Base-by-base conservation (phyloP, 2,797 vertebrate species). In the Buphagus erythrorhynchus region DNA sequence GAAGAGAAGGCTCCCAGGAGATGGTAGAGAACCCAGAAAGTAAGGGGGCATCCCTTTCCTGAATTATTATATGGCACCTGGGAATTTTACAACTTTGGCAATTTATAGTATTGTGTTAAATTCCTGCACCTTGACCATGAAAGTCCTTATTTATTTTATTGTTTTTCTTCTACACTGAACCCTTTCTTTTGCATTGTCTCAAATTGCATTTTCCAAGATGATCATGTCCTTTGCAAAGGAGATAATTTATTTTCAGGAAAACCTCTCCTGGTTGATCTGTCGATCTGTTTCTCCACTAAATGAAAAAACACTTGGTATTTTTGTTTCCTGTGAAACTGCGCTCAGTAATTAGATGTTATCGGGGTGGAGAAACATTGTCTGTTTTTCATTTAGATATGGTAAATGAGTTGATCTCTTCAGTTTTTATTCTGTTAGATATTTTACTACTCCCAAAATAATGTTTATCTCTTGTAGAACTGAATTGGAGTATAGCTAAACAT, bases 291-390 rank as follows among this genome's bases (percentile, higher is more conserved):
- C 40, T 67, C 13, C 11, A 28, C 10, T 36, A 49, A 58, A 72
- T 21, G 1, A 79, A 72, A 58, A 10, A 63, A 33, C 9, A 21
- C 29, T 21, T 9, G 4, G 16, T 49, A 67, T 26, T 68, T 77
- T 73, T 55, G 22, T 68, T n/a, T 24, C n/a, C n/a, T 78, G n/a
- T 46, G 40, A 80, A 90, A 59, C 14, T 42, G 25, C 7, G 29
- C 8, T 55, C 3, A 35, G 9, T 35, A 73, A 59, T 55, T 68
- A 73, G 49, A 29, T 51, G 9, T 2, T 22, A 49, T 31, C 2
- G 3, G 13, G 4, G 5, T 43, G 6, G 7, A 17, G 8, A 81
- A 73, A 1, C 0, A 7, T 33, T 31, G 2, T 15, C n/a, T 72
- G 4, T 1, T 28, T 84, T 65, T 65, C 2, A 3, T 71, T 92